A percentile compares a stretch with the other conserved stretches of the same genome.
phyloP scores from a whole-genome alignment of 2,113 vertebrate genomes.

The Ciconia maguari region DNA sequence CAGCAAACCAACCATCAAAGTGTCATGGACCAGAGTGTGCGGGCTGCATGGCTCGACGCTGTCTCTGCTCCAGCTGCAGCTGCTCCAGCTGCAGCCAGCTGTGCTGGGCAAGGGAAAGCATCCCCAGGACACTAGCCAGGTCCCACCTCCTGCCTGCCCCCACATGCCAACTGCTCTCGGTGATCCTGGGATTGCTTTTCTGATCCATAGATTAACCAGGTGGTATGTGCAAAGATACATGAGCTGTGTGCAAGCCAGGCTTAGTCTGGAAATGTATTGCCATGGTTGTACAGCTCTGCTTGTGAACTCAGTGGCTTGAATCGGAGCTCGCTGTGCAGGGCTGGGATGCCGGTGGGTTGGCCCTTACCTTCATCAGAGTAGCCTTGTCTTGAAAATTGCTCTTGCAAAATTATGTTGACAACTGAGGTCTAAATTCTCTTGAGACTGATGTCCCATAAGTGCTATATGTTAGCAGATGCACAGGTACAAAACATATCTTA shows the following conservation, averaged over 20 bases:
- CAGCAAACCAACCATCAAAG: accelerated
- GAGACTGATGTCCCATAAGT: not conserved
- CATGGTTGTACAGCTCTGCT: not conserved
- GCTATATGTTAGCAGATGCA: not conserved
- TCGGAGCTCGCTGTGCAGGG: accelerated
- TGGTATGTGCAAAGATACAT: not conserved
- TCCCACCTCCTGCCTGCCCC: not conserved
- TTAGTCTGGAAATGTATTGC: not conserved
- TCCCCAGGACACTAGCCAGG: accelerated
- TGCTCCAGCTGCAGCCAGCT: not conserved
- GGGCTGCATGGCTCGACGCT: accelerated
- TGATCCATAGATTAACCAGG: not conserved
- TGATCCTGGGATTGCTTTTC: not conserved
- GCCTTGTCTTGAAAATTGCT: not conserved
- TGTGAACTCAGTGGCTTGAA: not conserved
- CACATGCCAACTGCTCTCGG: accelerated
- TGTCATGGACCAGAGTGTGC: accelerated
- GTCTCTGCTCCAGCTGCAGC: not conserved
- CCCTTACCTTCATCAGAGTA: not conserved
- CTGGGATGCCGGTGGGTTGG: accelerated
- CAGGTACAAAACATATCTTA: not conserved
- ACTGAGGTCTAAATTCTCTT: not conserved
- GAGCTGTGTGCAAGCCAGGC: not conserved
- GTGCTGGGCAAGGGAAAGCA: not conserved
- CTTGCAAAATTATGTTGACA: not conserved